phyloP scores from a whole-genome alignment of 2,888 invertebrate genomes.

The Cerceris ruficornis region DNA sequence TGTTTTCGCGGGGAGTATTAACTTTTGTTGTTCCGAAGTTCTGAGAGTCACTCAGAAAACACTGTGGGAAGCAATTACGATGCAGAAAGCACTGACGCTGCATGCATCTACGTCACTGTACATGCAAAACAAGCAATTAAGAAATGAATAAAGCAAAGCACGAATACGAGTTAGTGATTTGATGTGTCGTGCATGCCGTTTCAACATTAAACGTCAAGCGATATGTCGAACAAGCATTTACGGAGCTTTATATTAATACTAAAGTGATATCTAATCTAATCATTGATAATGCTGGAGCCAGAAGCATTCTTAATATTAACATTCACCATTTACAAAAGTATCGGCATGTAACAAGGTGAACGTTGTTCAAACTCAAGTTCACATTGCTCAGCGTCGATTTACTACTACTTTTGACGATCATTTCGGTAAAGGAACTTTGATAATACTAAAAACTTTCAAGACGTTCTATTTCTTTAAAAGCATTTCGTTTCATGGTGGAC shows the following conservation, averaged over 20 bases:
- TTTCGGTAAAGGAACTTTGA: slow-evolving; percentile 42
- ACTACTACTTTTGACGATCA: slow-evolving; percentile 30
- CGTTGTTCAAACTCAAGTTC: neutral
- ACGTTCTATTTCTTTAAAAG: too few relatives aligned
- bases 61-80: slow-evolving; percentile 46
- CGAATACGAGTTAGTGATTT: slow-evolving; percentile 13
- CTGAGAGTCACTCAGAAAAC: slow-evolving; percentile 20
- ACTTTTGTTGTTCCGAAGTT: slow-evolving; percentile 2
- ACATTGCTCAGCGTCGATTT: slow-evolving; percentile 30
- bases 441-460: neutral
- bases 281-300: slow-evolving; percentile 34
- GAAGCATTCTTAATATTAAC: slow-evolving; percentile 46
- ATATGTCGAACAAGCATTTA: slow-evolving; percentile 19
- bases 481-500: neutral
- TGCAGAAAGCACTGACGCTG: slow-evolving; percentile 30
- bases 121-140: slow-evolving; percentile 41
- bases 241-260: slow-evolving; percentile 6
- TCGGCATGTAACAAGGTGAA: slow-evolving; percentile 31
- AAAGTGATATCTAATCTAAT: slow-evolving; percentile 5
- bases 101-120: slow-evolving; percentile 31
- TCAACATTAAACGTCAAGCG: slow-evolving; percentile 10
- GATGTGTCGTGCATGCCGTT: slow-evolving; percentile 18
- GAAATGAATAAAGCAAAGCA: slow-evolving; percentile 10
- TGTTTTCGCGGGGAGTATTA: neutral
- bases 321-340: slow-evolving; percentile 36